A percentile compares a stretch with the other conserved stretches of the same genome.
phyloP scores from a whole-genome alignment of 2,888 invertebrate species.

The Pseudococcus longispinus region DNA sequence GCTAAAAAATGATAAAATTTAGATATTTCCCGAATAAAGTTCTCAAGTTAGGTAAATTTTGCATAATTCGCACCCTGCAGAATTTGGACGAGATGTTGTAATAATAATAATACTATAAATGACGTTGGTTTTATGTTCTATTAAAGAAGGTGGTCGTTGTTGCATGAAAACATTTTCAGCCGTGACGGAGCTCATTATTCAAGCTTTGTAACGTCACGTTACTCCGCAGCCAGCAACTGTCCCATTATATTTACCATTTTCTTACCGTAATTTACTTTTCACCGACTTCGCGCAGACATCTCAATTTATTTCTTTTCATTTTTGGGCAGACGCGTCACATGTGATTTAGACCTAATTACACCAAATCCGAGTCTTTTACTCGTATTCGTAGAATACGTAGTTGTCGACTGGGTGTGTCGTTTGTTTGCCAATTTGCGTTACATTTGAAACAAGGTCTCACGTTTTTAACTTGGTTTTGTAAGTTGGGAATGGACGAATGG shows the following conservation, averaged over 20 bases:
- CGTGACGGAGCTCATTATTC: slow-evolving; percentile 54
- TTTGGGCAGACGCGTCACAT: slow-evolving; percentile 46
- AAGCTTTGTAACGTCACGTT: slow-evolving; percentile 50
- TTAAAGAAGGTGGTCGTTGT: slow-evolving; percentile 55
- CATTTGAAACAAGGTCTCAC: not conserved
- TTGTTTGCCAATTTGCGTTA: not conserved
- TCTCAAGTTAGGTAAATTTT: not conserved
- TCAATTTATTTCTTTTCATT: slow-evolving; percentile 54
- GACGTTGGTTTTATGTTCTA: slow-evolving; percentile 38
- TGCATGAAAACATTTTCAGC: slow-evolving; percentile 55
- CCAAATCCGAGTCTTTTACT: not conserved
- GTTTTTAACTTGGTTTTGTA: not conserved
- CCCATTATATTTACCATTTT: slow-evolving; percentile 51
- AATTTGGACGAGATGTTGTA: not conserved
- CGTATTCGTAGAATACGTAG: not conserved
- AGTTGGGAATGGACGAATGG: no score
- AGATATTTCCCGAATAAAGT: not conserved
- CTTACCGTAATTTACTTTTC: slow-evolving; percentile 37
- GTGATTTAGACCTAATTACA: slow-evolving; percentile 42
- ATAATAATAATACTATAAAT: slow-evolving; percentile 25
- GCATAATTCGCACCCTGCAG: not conserved
- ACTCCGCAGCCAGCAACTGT: slow-evolving; percentile 48
- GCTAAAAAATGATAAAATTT: not conserved
- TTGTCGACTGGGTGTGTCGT: not conserved
- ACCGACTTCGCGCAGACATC: slow-evolving; percentile 29